These are phyloP conservation scores for Tenthredo notha DNA, from an alignment of 2,888 invertebrate species.

Conservation along the genomic window DNA sequence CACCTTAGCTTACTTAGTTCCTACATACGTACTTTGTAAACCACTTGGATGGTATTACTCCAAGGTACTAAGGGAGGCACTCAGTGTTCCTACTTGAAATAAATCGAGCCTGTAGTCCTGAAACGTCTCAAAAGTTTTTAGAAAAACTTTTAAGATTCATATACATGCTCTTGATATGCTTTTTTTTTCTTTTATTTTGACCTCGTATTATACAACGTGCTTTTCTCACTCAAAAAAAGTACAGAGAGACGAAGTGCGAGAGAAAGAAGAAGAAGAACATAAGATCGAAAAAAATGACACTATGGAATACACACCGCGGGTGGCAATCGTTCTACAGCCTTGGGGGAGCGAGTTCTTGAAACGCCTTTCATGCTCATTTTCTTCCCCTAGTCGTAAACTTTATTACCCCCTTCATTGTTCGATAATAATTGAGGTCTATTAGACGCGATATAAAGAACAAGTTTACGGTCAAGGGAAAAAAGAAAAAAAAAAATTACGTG, in stretches of 20 bases:
- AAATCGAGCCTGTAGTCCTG: neutral
- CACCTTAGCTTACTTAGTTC: constrained; percentile 12
- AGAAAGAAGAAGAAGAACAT: neutral
- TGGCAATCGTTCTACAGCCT: neutral
- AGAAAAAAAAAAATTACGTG: neutral
- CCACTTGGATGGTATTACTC: constrained; percentile 29
- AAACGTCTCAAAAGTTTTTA: constrained; percentile 6
- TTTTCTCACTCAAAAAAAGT: neutral
- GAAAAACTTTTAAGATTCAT: constrained; percentile 13
- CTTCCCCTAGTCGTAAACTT: neutral
- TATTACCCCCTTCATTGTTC: constrained; percentile 7
- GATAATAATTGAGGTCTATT: constrained; percentile 1
- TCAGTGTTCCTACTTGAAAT: neutral
- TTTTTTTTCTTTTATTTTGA: neutral
- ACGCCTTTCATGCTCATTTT: neutral
- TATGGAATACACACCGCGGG: neutral
- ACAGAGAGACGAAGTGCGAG: neutral
- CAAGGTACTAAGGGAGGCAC: constrained; percentile 28
- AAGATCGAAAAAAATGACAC: neutral
- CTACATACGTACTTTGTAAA: constrained; percentile 15
- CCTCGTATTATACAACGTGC: neutral
- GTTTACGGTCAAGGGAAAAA: neutral
- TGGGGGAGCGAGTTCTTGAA: neutral
- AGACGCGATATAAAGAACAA: neutral
- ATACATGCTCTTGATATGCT: neutral